Evolutionary conservation across 2,113 vertebrate genomes (phyloP).

Genomic region (Odocoileus virginianus): DNA sequence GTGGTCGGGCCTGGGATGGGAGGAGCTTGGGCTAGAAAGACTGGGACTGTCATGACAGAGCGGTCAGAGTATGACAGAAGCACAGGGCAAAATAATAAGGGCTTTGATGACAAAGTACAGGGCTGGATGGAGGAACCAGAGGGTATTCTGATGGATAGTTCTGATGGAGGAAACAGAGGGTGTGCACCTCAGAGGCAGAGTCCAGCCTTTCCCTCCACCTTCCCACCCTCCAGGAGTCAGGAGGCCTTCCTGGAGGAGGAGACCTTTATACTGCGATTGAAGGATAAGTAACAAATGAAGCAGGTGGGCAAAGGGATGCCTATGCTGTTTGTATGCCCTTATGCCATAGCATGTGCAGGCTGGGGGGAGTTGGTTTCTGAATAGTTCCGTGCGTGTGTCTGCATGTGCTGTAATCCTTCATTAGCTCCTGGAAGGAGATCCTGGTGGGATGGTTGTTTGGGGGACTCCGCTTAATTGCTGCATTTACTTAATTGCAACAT

Average conservation of each 20-base stretch:
- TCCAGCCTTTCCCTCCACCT: background rate
- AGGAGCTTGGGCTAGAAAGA: background rate
- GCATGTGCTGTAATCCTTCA: background rate
- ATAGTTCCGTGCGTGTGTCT: background rate
- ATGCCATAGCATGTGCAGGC: background rate
- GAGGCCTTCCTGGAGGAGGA: background rate
- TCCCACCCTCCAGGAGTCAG: background rate
- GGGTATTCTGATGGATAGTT: background rate
- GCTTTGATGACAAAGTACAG: background rate
- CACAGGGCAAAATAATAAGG: background rate
- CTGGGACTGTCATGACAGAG: background rate
- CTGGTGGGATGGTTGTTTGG: conserved; percentile 37
- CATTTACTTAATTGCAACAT: conserved; percentile 63
- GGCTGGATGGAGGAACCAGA: background rate
- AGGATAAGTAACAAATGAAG: background rate
- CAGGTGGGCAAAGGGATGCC: background rate
- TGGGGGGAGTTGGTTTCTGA: background rate
- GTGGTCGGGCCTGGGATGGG: background rate
- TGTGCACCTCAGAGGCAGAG: background rate
- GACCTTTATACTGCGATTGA: background rate
- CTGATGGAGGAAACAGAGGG: background rate
- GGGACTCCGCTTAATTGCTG: conserved; percentile 43
- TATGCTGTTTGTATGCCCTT: background rate
- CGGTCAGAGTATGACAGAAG: background rate
- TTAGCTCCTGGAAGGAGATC: conserved; percentile 38